phyloP scores from a whole-genome alignment of 2,797 vertebrate species.

The Dendrocincla tyrannina region DNA sequence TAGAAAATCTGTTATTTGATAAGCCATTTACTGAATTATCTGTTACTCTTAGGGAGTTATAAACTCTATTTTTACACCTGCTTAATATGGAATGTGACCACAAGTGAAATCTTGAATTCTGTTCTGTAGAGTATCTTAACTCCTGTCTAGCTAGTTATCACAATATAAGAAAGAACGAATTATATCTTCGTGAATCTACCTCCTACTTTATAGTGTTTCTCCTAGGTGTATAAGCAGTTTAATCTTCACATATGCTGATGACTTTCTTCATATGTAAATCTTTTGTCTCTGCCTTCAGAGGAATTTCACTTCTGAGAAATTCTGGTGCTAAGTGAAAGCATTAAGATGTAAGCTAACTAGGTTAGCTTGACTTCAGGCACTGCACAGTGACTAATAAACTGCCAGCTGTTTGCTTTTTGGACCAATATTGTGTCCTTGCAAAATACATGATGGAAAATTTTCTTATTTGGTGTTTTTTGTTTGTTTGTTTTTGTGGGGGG shows the following conservation, averaged over 20 bases:
- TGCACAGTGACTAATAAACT: not conserved
- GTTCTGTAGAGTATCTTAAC: not conserved
- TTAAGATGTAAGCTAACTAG: not conserved
- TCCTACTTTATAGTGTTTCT: not conserved
- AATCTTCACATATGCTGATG: not conserved
- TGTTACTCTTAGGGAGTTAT: not conserved
- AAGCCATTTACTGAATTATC: not conserved
- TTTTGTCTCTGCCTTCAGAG: not conserved
- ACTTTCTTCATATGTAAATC: not conserved
- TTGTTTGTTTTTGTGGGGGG: no score
- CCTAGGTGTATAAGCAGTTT: not conserved
- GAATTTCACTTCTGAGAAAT: not conserved
- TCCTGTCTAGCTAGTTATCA: not conserved
- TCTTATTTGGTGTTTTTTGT: not conserved
- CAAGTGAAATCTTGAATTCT: not conserved
- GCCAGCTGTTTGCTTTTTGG: not conserved
- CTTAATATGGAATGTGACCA: not conserved
- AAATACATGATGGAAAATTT: not conserved
- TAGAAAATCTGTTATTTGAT: not conserved
- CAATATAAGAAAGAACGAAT: not conserved
- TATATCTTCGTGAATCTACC: not conserved
- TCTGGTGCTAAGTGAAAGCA: rapidly evolving
- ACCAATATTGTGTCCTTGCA: not conserved
- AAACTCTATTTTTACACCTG: not conserved
- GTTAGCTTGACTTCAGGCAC: not conserved